Evolutionary conservation across 2,113 vertebrate genomes (phyloP).

Genomic region (Sapajus apella): DNA sequence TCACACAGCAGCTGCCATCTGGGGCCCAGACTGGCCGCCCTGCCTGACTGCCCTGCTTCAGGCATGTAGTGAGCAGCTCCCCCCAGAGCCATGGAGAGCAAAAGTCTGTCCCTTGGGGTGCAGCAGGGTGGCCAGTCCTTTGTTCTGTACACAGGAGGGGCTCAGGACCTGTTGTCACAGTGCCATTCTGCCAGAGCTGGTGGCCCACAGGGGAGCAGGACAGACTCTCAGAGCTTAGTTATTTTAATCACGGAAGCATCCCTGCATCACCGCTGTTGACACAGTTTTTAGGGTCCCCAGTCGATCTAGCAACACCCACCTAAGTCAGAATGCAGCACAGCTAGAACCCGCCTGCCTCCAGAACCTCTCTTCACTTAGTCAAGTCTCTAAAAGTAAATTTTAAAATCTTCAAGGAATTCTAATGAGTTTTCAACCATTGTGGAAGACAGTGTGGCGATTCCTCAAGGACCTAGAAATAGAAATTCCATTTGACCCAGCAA

Average conservation of each 20-base stretch:
- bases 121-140: fast-evolving
- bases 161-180: background rate
- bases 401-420: background rate
- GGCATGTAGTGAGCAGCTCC: background rate
- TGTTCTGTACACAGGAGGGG: background rate
- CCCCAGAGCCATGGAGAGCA: background rate
- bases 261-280: fast-evolving
- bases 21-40: background rate
- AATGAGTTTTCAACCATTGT: no score
- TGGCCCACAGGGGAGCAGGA: background rate
- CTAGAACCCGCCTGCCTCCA: no score
- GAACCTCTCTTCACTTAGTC: background rate
- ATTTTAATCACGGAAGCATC: no score
- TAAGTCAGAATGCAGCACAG: background rate
- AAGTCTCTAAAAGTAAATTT: background rate
- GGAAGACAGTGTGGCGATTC: no score
- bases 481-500: no score
- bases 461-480: no score
- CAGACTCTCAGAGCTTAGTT: background rate
- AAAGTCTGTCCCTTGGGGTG: background rate
- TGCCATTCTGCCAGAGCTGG: background rate
- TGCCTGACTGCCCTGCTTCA: background rate
- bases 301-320: background rate
- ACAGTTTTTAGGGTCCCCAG: no score
- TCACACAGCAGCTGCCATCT: background rate